Evolutionary conservation across 2,113 vertebrate species (phyloP), one percentile per base, ranked within the genome.

Genomic region (Sisor rabdophorus): DNA sequence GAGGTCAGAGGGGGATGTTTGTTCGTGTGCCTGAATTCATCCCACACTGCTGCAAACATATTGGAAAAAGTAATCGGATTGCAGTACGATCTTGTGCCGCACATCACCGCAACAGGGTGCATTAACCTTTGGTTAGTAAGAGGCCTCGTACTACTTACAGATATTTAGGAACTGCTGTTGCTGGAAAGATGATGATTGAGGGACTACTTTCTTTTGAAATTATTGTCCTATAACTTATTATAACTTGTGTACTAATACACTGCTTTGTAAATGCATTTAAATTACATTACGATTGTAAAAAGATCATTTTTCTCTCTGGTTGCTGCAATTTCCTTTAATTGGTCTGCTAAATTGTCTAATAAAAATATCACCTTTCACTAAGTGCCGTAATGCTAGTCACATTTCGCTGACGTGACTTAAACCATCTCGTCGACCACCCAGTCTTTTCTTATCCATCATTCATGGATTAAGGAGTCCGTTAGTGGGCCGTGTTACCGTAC

Each of bases 111-210:
- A 86, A 89, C 89, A 85, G 82, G 78, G 75, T 50, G 83, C 81
- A 87, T 89, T 89, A 83, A 87, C 92, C 90, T 86, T 84, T 87
- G 85, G 88, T 89, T 87, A 82, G 50, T 61, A 73, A 4, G 82
- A 64, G 83, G 73, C 80, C 81, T 80, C 76, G 78, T 78, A 83
- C 61, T 75, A 77, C 56, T 85, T 81, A 76, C 72, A 73, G 64
- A 78, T 60, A 26, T 80, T 84, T 86, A 85, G 68, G 55, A 44
- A 72, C 12, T 52, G 17, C n/a, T 32, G 24, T 20, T 67, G 40
- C 44, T 71, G 72, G 26, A 50, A 5, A 52, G 22, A 44, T 22
- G 67, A 47, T 53, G 30, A 44, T 44, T 60, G 65, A 24, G 16
- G 52, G 50, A 15, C 16, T 7, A 30, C 50, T 10, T 28, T 11